Conservation (phyloP, 2,888 invertebrate species). For the Amiota communis region DNA sequence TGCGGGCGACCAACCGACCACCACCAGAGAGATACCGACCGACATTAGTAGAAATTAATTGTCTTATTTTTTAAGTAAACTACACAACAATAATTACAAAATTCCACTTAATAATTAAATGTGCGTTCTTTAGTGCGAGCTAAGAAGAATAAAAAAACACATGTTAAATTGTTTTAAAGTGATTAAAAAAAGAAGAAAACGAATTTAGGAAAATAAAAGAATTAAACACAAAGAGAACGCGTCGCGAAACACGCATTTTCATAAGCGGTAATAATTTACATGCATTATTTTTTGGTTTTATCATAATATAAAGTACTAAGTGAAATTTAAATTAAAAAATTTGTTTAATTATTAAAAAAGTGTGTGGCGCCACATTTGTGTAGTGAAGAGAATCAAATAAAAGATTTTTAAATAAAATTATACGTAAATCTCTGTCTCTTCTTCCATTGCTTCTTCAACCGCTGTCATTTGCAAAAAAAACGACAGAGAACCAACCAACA, state of each 20-base stretch:
- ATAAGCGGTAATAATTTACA: too few species aligned
- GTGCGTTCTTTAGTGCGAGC: too few species aligned
- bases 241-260: slow-evolving; percentile 4
- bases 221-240: not conserved
- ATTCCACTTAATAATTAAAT: slow-evolving; percentile 11
- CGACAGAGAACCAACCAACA: too few species aligned
- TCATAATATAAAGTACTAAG: too few species aligned
- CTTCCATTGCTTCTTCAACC: not conserved
- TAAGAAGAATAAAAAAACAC: too few species aligned
- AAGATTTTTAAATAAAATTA: not conserved
- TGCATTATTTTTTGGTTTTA: too few species aligned
- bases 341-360: too few species aligned
- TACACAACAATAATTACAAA: not conserved
- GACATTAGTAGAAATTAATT: slow-evolving; percentile 14
- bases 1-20: slow-evolving; percentile 1
- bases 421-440: not conserved
- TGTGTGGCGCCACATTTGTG: too few species aligned
- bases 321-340: too few species aligned
- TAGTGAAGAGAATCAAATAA: too few species aligned
- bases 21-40: not conserved
- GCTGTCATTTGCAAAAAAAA: not conserved
- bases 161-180: too few species aligned
- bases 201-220: too few species aligned
- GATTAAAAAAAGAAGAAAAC: not conserved
- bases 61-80: slow-evolving; percentile 17